Conservation (phyloP, 2,888 invertebrate species). For the Lepidonotus clava region DNA sequence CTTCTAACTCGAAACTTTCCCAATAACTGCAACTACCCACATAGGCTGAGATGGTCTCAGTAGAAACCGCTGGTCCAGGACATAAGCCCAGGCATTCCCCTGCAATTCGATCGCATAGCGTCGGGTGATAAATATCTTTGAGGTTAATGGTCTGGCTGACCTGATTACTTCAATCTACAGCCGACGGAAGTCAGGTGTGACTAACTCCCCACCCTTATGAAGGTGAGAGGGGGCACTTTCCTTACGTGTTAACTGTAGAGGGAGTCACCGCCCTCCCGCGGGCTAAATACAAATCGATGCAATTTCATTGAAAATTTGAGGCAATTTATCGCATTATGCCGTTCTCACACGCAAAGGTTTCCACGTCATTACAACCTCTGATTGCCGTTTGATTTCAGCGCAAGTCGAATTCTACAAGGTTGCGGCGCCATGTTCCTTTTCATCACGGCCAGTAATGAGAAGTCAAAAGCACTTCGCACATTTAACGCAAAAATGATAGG, state of each 20-base stretch:
- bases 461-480: constrained; percentile 21
- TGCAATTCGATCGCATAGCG: constrained; percentile 2
- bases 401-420: constrained; percentile 43
- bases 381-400: constrained; percentile 33
- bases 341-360: not conserved
- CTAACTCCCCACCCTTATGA: not conserved
- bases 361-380: constrained; percentile 7
- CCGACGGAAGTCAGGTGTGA: not conserved
- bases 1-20: no score
- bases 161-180: constrained; percentile 20
- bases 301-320: constrained; percentile 37
- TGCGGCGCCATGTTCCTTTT: not conserved
- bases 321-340: constrained; percentile 42
- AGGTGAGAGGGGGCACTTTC: not conserved
- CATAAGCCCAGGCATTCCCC: no score
- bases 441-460: constrained; percentile 3
- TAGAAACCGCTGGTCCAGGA: no score
- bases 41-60: no score
- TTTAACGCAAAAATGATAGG: not conserved
- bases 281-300: constrained; percentile 31
- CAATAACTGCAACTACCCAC: no score
- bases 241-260: not conserved
- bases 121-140: not conserved
- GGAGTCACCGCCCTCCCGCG: not conserved
- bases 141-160: constrained; percentile 13